Conservation (phyloP, 2,113 vertebrate species). For the Rhinichthys klamathensis region DNA sequence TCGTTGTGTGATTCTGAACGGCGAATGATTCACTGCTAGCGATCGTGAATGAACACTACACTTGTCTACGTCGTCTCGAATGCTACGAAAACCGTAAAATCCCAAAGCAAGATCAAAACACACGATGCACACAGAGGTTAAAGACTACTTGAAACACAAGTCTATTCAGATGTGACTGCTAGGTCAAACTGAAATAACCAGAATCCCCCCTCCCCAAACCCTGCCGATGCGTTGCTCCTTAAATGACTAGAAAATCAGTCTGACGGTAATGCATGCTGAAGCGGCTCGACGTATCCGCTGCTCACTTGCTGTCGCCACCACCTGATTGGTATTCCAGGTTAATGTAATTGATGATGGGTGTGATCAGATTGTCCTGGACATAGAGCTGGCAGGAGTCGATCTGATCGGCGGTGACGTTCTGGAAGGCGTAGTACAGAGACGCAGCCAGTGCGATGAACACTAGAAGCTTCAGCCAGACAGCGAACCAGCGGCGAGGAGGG, state of each 20-base stretch:
- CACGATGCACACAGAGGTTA: conserved; percentile 36
- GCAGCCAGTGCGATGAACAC: conserved; percentile 78
- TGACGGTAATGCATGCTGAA: conserved; percentile 45
- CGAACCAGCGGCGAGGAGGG: conserved; percentile 69
- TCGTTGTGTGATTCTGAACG: conserved; percentile 9
- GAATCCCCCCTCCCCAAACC: conserved; percentile 30
- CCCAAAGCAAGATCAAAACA: conserved; percentile 43
- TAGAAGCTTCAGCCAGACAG: conserved; percentile 86
- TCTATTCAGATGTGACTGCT: conserved; percentile 33
- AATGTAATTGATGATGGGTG: conserved; percentile 66
- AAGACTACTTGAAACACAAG: conserved; percentile 52
- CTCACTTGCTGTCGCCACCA: conserved; percentile 62
- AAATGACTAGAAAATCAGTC: conserved; percentile 46
- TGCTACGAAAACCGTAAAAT: conserved; percentile 54
- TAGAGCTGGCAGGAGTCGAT: conserved; percentile 73
- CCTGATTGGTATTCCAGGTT: conserved; percentile 43
- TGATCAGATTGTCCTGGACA: conserved; percentile 62
- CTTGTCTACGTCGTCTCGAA: background rate
- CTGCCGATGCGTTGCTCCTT: conserved; percentile 31
- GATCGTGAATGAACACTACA: conserved; percentile 4
- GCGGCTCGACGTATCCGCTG: background rate
- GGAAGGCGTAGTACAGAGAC: conserved; percentile 84
- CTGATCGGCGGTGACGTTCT: conserved; percentile 87
- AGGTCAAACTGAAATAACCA: conserved; percentile 45
- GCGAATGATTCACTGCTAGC: conserved; percentile 14